A percentile compares a stretch with the other conserved stretches of the same genome.
Conservation (phyloP, 2,797 vertebrate genomes). For the Alauda arvensis region DNA sequence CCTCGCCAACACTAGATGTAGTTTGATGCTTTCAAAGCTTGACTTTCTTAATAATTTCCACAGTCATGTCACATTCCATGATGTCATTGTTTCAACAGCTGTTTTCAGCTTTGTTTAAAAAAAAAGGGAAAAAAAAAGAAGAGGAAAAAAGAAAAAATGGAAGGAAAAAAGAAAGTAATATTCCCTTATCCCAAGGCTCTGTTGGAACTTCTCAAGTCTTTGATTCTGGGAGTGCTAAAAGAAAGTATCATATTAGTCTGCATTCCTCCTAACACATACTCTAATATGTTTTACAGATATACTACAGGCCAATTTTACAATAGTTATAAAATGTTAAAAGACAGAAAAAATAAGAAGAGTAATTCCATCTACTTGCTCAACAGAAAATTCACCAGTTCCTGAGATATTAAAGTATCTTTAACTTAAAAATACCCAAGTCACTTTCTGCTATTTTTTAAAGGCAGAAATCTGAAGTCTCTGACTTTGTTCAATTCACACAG, state of each 20-base stretch:
- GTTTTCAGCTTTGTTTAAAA: constrained; percentile 55
- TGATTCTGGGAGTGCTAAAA: constrained; percentile 54
- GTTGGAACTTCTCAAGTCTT: constrained; percentile 32
- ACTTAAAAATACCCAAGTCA: neutral
- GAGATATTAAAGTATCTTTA: neutral
- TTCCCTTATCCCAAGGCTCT: constrained; percentile 22
- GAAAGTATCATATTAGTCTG: constrained; percentile 1
- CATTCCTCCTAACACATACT: constrained; percentile 3
- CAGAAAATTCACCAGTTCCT: neutral
- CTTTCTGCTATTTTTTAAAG: neutral
- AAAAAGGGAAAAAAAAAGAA: rapidly evolving
- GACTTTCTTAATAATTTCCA: constrained; percentile 66
- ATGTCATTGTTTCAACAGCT: constrained; percentile 77
- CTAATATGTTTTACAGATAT: constrained; percentile 14
- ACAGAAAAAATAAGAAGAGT: neutral
- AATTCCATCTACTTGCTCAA: neutral
- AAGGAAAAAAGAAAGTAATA: neutral
- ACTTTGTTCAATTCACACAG: neutral
- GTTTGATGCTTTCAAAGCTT: constrained; percentile 54
- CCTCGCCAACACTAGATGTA: constrained; percentile 1
- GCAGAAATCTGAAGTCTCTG: neutral
- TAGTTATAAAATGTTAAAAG: neutral
- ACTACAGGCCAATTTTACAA: neutral
- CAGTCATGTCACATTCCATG: constrained; percentile 59
- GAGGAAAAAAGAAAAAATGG: neutral